A percentile compares a stretch with the other conserved stretches of the same genome.
Conservation (phyloP, 2,113 vertebrate species). For the Nycticorax nycticorax region DNA sequence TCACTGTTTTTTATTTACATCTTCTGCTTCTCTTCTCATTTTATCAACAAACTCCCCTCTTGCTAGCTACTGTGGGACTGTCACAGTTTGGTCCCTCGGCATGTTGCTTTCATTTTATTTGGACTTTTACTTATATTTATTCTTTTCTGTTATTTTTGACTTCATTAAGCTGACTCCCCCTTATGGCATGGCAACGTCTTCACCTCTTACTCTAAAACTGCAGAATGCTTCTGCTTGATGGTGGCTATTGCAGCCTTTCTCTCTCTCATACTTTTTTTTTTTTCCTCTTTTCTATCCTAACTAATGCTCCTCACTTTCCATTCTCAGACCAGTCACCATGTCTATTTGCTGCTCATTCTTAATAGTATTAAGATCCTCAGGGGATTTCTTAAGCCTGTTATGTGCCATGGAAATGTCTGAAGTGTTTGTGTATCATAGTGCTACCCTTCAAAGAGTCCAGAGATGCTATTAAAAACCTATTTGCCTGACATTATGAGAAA, state of each 20-base stretch:
- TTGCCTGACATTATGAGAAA: background rate
- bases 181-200: background rate
- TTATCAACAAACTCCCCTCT: background rate
- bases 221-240: background rate
- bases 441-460: background rate
- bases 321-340: background rate
- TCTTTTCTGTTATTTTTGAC: background rate
- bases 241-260: background rate
- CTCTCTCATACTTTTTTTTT: background rate
- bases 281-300: background rate
- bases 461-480: background rate
- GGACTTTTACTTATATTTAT: background rate
- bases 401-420: background rate
- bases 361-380: background rate
- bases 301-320: background rate
- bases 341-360: background rate
- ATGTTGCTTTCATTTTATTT: background rate
- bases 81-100: background rate
- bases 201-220: background rate
- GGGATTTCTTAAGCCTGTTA: background rate
- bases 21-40: background rate
- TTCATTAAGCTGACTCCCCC: background rate
- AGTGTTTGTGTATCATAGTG: background rate
- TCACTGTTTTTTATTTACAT: background rate
- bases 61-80: background rate